Evolutionary conservation across 2,888 invertebrate genomes (phyloP).

Genomic region (Thereva unica): DNA sequence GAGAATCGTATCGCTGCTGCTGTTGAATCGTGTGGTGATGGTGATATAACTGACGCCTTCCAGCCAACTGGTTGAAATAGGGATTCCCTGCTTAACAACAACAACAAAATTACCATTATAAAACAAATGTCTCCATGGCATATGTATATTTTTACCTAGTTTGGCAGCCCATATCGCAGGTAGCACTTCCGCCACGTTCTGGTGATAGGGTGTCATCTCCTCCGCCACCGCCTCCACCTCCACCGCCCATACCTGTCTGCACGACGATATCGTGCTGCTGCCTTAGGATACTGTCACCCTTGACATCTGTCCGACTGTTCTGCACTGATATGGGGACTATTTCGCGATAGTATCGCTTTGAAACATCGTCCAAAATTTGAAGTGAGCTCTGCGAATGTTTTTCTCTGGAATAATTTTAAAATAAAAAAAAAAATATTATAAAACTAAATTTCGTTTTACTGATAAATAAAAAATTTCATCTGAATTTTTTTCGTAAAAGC

Average conservation of each 20-base stretch:
- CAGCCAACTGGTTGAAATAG: constrained; percentile 51
- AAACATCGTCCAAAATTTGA: constrained; percentile 57
- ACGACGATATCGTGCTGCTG: constrained; percentile 54
- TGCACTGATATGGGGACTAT: constrained; percentile 52
- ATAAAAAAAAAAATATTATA: too few relatives aligned
- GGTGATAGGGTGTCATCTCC: constrained; percentile 42
- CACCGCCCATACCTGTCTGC: constrained; percentile 53
- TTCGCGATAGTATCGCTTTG: constrained; percentile 56
- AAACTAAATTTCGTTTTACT: too few relatives aligned
- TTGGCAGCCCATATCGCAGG: constrained; percentile 79
- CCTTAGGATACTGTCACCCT: constrained; percentile 55
- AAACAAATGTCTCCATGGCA: constrained; percentile 49
- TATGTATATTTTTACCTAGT: constrained; percentile 67
- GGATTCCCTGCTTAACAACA: constrained; percentile 50
- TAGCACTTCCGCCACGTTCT: constrained; percentile 55
- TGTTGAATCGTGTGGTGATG: constrained; percentile 48
- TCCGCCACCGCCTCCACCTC: constrained; percentile 45
- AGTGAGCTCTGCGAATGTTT: constrained; percentile 57
- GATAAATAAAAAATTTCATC: too few relatives aligned
- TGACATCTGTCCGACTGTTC: constrained; percentile 54
- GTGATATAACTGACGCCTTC: constrained; percentile 54
- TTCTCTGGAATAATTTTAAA: constrained; percentile 46
- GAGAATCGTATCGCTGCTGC: constrained; percentile 53
- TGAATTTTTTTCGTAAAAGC: too few relatives aligned
- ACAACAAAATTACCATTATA: not conserved